Evolutionary conservation across 1,140 invertebrate species (phyloP).

Genomic region (Chrysoperla carnea): DNA sequence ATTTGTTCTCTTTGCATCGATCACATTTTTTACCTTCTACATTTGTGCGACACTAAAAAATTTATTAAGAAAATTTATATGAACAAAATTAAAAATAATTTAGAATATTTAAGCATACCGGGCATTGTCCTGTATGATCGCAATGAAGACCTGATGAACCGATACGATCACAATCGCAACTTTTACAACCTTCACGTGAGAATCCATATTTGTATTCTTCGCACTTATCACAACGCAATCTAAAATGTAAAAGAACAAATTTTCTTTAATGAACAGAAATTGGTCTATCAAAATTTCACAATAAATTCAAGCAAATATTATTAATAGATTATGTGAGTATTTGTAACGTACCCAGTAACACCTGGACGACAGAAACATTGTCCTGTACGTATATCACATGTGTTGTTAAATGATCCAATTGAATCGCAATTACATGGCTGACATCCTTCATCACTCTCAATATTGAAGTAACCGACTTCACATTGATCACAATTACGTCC

Average conservation of each 20-base stretch:
- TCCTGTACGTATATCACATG: slow-evolving; percentile 63
- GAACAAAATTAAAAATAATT: background rate
- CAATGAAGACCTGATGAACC: slow-evolving; percentile 76
- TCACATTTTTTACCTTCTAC: slow-evolving; percentile 84
- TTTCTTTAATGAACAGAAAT: too few relatives aligned
- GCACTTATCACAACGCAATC: slow-evolving; percentile 66
- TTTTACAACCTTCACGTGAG: slow-evolving; percentile 62
- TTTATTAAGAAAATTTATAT: background rate
- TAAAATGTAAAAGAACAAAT: slow-evolving; percentile 12
- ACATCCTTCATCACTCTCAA: slow-evolving; percentile 69
- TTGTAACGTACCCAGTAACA: slow-evolving; percentile 47
- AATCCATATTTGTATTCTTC: slow-evolving; percentile 78
- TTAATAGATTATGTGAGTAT: too few relatives aligned
- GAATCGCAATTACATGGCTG: slow-evolving; percentile 71
- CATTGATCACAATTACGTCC: slow-evolving; percentile 82
- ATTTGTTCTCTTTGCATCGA: slow-evolving; percentile 85
- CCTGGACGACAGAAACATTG: slow-evolving; percentile 76
- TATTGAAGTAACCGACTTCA: slow-evolving; percentile 67
- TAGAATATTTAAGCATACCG: slow-evolving; percentile 23
- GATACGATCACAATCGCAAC: slow-evolving; percentile 77
- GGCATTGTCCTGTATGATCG: slow-evolving; percentile 67
- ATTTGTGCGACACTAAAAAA: slow-evolving; percentile 57
- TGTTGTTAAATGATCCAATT: slow-evolving; percentile 66
- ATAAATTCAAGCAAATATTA: too few relatives aligned
- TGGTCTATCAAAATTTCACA: too few relatives aligned